Evolutionary conservation across 2,797 vertebrate species (phyloP), one percentile per base, ranked within the genome.

Genomic region (Aphelocoma californica): DNA sequence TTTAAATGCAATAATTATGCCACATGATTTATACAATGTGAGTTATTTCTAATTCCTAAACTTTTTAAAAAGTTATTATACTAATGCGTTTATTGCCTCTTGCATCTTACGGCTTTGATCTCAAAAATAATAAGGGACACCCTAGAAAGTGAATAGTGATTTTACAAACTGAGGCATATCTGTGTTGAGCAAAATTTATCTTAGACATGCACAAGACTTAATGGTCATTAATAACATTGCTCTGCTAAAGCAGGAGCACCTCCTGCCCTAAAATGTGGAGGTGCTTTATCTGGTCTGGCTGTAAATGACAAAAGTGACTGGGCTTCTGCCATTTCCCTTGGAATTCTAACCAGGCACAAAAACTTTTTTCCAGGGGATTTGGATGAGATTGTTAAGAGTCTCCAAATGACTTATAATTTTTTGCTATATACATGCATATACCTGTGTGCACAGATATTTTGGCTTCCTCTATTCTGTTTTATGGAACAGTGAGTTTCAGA

Each of bases 21-120:
- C 32, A 29, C 72, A 58, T 77, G 73, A 96, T 94, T 97, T 95
- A 96, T 90, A 95, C 83, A 84, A 87, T 66, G 36, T 21, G 58
- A 96, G 71, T 85, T 86, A 87, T 64, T 93, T 94, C 61, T 73
- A 94, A 94, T 92, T 94, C 71, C 57, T 66, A 91, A 95, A 97
- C 85, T 96, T 96, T 94, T 74, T 2, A 40, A 72, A 88, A 86
- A 84, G 32, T 58, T 58, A 36, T 97, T 90, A 82, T 48, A 88
- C 45, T 91, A 95, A 96, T 91, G 53, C 82, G 95, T 96, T 95
- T 95, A 93, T 90, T 97, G 74, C 66, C 90, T 93, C 72, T 95
- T 93, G 82, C 78, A 81, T 78, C 90, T 93, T 82, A 61, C 26
- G 79, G 83, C 84, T 97, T 95, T 97, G 92, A 96, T 96, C 84